Evolutionary conservation across 2,113 vertebrate species (phyloP).

Genomic region (Uropsilus gracilis): DNA sequence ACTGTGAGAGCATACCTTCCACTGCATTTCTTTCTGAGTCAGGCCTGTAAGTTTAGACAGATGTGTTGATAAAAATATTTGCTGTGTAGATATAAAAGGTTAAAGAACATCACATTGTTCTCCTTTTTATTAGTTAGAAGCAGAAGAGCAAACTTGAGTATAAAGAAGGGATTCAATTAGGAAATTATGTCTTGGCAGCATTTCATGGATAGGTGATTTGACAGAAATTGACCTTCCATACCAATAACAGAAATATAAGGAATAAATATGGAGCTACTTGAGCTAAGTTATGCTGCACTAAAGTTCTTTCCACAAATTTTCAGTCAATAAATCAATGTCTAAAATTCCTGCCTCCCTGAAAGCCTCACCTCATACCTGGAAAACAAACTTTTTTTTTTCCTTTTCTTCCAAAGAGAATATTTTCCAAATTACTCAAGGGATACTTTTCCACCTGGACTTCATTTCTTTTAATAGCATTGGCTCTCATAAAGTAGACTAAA

Average conservation of each 20-base stretch:
- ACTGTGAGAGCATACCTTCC: slow-evolving; percentile 3
- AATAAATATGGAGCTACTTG: slow-evolving; percentile 43
- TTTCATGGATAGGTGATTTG: slow-evolving; percentile 13
- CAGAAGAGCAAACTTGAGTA: slow-evolving; percentile 41
- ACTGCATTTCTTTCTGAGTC: slow-evolving; percentile 35
- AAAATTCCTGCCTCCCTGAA: slow-evolving; percentile 40
- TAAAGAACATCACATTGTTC: background rate
- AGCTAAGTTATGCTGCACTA: background rate
- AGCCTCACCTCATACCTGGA: background rate
- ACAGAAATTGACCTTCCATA: slow-evolving; percentile 18
- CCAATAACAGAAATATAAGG: slow-evolving; percentile 35
- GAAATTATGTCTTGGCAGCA: background rate
- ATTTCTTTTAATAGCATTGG: slow-evolving; percentile 68
- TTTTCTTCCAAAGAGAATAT: slow-evolving; percentile 44
- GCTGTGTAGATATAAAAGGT: background rate
- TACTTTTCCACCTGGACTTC: slow-evolving; percentile 51
- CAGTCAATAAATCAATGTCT: slow-evolving; percentile 64
- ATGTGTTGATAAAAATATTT: slow-evolving; percentile 41
- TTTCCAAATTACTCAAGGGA: slow-evolving; percentile 54
- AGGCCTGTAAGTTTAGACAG: slow-evolving; percentile 32
- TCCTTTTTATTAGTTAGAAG: slow-evolving; percentile 21
- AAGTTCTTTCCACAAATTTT: slow-evolving; percentile 9
- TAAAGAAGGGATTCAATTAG: slow-evolving; percentile 47
- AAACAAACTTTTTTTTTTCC: slow-evolving; percentile 29
- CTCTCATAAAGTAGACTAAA: slow-evolving; percentile 58